Conservation (phyloP, 2,113 vertebrate genomes). For the Nibea coibor region DNA sequence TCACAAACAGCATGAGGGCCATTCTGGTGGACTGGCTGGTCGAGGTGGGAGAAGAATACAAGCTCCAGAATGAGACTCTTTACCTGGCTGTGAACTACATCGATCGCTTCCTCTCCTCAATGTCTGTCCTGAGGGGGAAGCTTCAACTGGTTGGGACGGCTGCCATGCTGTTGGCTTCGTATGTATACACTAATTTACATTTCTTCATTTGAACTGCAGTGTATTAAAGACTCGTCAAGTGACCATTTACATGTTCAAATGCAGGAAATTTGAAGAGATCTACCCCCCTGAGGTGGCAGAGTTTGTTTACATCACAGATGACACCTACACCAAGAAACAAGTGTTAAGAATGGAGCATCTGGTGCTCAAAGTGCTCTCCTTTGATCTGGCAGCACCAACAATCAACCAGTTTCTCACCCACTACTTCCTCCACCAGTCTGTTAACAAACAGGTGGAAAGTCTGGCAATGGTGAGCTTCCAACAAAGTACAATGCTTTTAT, state of each 20-base stretch:
- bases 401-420: constrained; percentile 97
- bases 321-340: constrained; percentile 98
- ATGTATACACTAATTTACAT: constrained; percentile 74
- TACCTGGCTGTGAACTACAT: constrained; percentile 99
- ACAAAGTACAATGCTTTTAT: background rate
- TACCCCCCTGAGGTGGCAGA: constrained; percentile 98
- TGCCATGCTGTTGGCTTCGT: constrained; percentile 98
- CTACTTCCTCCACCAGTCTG: constrained; percentile 88
- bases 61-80: constrained; percentile 95
- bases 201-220: no score
- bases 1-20: constrained; percentile 96
- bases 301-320: constrained; percentile 99
- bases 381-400: constrained; percentile 96
- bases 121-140: constrained; percentile 97
- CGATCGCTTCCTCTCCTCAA: constrained; percentile 96
- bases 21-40: constrained; percentile 99
- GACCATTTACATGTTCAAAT: background rate
- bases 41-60: constrained; percentile 98
- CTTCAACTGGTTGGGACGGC: constrained; percentile 98
- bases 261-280: constrained; percentile 98
- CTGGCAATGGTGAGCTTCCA: constrained; percentile 89
- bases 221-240: rapidly evolving
- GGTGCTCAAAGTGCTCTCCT: constrained; percentile 96
- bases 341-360: constrained; percentile 98
- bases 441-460: constrained; percentile 88